Percentiles rank a stretch among this genome's conserved stretches.
These are phyloP conservation scores for Percopsis omiscomaycus DNA, from an alignment of 2,797 vertebrate species.

Conservation along the genomic window DNA sequence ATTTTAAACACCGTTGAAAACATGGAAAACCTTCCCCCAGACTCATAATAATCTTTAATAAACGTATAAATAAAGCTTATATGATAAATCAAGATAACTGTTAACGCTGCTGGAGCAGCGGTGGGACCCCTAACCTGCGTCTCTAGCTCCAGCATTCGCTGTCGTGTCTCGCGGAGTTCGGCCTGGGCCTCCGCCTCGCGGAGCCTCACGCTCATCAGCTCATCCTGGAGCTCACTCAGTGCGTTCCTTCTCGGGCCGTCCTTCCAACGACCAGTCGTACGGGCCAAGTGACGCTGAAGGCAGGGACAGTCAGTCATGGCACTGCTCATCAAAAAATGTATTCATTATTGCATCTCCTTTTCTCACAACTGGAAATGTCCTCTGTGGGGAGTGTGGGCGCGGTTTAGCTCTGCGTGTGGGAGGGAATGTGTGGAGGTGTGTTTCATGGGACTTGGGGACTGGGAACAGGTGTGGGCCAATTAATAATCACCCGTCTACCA, in stretches of 20 bases:
- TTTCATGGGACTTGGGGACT: too few species aligned
- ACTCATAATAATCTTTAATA: not conserved
- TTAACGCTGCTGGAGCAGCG: not conserved
- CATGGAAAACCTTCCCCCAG: too few species aligned
- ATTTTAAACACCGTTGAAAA: too few species aligned
- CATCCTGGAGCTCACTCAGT: constrained; percentile 91
- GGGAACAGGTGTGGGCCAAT: too few species aligned
- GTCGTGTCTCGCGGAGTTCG: constrained; percentile 88
- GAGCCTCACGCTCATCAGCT: constrained; percentile 92
- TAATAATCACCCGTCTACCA: too few species aligned
- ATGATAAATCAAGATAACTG: not conserved
- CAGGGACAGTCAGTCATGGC: not conserved
- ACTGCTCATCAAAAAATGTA: not conserved
- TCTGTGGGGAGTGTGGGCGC: too few species aligned
- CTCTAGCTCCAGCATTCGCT: constrained; percentile 93
- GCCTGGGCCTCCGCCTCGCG: constrained; percentile 94
- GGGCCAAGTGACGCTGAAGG: constrained; percentile 87
- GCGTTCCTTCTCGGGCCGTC: constrained; percentile 89
- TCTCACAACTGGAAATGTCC: too few species aligned
- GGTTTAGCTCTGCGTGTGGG: too few species aligned
- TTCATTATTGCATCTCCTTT: not conserved
- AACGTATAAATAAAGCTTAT: not conserved
- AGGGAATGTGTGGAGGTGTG: too few species aligned
- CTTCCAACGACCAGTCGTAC: constrained; percentile 92
- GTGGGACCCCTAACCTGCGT: constrained; percentile 83